phyloP scores from a whole-genome alignment of 1,140 invertebrate genomes.

The Trichonephila clavata region DNA sequence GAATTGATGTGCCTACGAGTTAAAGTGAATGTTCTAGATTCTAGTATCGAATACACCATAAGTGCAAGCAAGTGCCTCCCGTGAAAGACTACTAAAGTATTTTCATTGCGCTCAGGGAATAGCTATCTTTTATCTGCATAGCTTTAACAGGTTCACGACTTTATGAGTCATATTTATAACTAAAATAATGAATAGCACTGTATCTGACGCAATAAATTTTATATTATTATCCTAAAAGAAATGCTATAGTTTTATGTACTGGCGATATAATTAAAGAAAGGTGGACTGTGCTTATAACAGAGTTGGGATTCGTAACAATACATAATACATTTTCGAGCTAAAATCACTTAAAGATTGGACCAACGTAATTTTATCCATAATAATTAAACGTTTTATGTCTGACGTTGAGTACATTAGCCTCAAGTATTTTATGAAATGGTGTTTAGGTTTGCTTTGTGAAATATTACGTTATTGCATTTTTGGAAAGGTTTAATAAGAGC shows the following conservation, averaged over 20 bases:
- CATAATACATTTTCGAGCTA: not conserved
- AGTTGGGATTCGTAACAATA: not conserved
- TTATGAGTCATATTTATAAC: slow-evolving; percentile 54
- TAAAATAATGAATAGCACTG: slow-evolving; percentile 16
- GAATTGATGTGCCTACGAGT: slow-evolving; percentile 64
- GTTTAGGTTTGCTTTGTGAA: not conserved
- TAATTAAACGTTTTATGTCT: not conserved
- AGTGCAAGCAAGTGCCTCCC: not conserved
- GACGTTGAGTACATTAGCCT: not conserved
- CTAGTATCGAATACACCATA: slow-evolving; percentile 40
- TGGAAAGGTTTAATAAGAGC: no score
- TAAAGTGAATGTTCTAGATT: slow-evolving; percentile 47
- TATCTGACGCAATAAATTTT: not conserved
- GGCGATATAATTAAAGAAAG: not conserved
- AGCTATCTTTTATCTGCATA: slow-evolving; percentile 1
- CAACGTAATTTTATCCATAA: not conserved
- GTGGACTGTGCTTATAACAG: not conserved
- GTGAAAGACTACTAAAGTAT: slow-evolving; percentile 31
- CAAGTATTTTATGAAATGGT: not conserved
- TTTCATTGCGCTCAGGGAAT: not conserved
- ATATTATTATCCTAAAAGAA: not conserved
- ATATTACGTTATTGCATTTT: no score
- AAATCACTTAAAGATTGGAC: not conserved
- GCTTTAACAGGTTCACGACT: slow-evolving; percentile 28
- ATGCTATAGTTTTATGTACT: not conserved